Conservation (phyloP, 2,113 vertebrate genomes). For the Neoarius graeffei region DNA sequence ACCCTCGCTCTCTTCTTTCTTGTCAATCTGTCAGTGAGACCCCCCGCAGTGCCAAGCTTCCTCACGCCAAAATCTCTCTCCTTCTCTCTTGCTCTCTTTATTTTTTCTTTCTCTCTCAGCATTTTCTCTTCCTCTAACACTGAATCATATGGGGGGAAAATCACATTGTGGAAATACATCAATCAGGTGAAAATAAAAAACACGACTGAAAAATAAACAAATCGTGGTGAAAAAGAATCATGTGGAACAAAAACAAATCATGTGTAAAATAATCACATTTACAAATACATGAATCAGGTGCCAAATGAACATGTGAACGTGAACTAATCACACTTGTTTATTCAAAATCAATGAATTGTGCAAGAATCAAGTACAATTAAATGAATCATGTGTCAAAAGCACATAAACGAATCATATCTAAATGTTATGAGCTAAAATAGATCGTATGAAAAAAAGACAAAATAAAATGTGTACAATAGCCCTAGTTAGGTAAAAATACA, state of each 20-base stretch:
- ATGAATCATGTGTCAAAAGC: neutral
- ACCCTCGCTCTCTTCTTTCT: constrained; percentile 18
- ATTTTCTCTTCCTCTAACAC: neutral
- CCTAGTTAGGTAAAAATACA: too few species aligned
- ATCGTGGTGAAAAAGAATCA: neutral
- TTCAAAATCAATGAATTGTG: neutral
- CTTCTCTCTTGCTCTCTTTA: neutral
- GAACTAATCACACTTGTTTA: neutral
- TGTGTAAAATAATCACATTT: neutral
- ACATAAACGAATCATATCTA: neutral
- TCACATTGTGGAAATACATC: neutral
- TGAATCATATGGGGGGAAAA: neutral
- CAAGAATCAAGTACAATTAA: neutral
- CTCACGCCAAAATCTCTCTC: constrained; percentile 8
- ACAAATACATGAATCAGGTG: neutral
- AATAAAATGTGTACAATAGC: too few species aligned
- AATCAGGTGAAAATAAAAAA: neutral
- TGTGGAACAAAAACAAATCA: neutral
- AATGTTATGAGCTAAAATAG: too few species aligned
- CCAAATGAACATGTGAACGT: neutral
- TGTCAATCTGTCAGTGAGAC: constrained; percentile 36
- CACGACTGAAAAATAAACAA: neutral
- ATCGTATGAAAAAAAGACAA: too few species aligned
- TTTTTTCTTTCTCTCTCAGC: neutral
- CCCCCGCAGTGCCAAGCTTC: neutral